Percentiles rank a stretch among this genome's conserved stretches.
These are phyloP conservation scores for Diceros bicornis DNA, from an alignment of 2,797 vertebrate species.

Conservation along the genomic window DNA sequence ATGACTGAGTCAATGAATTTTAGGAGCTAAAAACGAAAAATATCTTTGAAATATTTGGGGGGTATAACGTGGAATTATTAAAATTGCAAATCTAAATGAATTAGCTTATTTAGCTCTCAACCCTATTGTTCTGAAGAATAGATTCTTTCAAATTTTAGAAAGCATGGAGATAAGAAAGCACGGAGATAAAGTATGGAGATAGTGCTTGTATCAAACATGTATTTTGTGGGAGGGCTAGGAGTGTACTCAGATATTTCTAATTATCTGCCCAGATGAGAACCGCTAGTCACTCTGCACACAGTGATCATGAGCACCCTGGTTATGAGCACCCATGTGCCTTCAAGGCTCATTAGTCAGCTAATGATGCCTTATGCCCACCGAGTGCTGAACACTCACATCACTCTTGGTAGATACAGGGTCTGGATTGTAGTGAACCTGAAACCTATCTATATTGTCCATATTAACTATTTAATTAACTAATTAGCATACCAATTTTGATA, in stretches of 20 bases:
- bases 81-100: not conserved
- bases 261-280: conserved; percentile 49
- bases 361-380: not conserved
- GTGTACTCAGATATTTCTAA: not conserved
- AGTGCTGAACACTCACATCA: not conserved
- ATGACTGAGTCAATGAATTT: not conserved
- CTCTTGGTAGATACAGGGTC: not conserved
- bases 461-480: not conserved
- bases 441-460: not conserved
- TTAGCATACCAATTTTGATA: not conserved
- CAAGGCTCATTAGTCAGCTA: not conserved
- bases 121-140: not conserved
- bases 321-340: not conserved
- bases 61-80: not conserved
- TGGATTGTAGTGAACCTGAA: not conserved
- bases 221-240: not conserved
- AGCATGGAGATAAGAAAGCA: not conserved
- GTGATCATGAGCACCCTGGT: not conserved
- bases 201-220: not conserved
- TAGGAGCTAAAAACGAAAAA: not conserved
- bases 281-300: not conserved
- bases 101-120: not conserved
- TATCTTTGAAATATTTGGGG: not conserved
- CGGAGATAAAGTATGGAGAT: not conserved
- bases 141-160: not conserved